These are phyloP conservation scores for Presbytis comata DNA, from an alignment of 2,797 vertebrate genomes.

Conservation along the genomic window DNA sequence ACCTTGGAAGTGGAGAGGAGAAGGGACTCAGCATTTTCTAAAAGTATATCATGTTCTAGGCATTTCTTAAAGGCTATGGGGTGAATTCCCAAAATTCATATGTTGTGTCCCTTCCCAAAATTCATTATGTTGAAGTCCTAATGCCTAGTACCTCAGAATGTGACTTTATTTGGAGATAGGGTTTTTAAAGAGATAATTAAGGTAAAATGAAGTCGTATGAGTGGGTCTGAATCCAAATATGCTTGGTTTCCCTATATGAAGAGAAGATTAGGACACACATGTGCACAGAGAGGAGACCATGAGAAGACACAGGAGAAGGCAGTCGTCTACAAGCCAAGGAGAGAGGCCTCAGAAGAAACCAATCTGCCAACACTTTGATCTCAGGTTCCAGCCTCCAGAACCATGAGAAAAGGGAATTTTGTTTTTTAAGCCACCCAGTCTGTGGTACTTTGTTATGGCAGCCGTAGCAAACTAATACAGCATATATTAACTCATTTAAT, in stretches of 20 bases:
- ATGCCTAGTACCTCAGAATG: neutral
- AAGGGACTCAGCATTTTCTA: neutral
- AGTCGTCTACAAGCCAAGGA: neutral
- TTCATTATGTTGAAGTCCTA: neutral
- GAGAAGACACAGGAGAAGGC: neutral
- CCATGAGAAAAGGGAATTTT: neutral
- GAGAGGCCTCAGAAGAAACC: neutral
- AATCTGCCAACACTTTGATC: neutral
- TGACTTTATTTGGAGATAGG: neutral
- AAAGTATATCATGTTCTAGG: neutral
- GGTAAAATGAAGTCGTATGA: neutral
- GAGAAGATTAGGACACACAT: neutral
- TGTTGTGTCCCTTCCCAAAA: neutral
- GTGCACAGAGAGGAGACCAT: accelerated
- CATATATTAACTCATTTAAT: neutral
- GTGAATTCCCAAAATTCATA: neutral
- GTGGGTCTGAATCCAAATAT: neutral
- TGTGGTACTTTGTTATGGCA: neutral
- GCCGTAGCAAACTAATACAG: neutral
- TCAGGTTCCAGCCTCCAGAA: neutral
- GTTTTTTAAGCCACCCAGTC: neutral
- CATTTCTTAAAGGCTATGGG: neutral
- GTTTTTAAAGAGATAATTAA: neutral
- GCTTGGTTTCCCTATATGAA: neutral
- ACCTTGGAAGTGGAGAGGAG: neutral